Evolutionary conservation across 2,113 vertebrate species (phyloP).

Genomic region (Salvator merianae): DNA sequence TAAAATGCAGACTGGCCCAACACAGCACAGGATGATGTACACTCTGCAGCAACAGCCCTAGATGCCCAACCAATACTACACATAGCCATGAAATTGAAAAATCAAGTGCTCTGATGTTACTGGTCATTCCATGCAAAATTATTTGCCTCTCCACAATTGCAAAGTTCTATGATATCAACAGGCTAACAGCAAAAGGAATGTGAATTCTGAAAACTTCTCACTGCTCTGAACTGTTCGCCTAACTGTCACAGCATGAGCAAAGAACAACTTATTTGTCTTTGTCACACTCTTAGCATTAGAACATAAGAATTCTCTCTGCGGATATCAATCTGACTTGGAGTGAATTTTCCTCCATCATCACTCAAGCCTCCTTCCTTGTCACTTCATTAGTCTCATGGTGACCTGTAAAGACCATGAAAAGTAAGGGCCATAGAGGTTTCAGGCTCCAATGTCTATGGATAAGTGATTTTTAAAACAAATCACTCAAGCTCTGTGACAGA

Average conservation of each 20-base stretch:
- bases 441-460: accelerated
- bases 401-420: background rate
- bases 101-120: background rate
- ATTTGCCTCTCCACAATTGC: background rate
- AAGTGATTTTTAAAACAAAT: conserved; percentile 21
- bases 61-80: background rate
- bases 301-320: accelerated
- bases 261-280: background rate
- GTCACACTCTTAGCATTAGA: accelerated
- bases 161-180: background rate
- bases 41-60: background rate
- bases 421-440: background rate
- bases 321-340: background rate
- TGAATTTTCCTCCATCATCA: conserved; percentile 7
- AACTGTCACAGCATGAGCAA: accelerated
- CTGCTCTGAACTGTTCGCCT: background rate
- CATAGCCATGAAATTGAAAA: background rate
- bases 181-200: accelerated
- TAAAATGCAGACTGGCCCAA: no score
- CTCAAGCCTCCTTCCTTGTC: background rate
- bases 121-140: background rate
- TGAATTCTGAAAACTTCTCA: background rate
- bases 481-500: accelerated
- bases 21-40: no score
- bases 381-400: conserved; percentile 21